phyloP scores from a whole-genome alignment of 2,888 invertebrate species.

The Omphaloscelis lunosa region DNA sequence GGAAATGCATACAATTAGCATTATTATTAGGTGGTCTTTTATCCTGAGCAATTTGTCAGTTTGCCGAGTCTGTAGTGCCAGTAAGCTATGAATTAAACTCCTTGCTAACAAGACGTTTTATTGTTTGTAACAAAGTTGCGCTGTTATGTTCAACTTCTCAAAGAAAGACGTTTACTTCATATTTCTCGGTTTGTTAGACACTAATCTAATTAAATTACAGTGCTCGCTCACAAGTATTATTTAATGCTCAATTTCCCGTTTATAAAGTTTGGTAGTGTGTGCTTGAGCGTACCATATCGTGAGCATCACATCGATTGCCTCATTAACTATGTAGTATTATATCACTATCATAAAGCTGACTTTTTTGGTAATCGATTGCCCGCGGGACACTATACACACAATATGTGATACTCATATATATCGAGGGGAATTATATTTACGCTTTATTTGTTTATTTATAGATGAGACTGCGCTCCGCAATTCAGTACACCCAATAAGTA shows the following conservation, averaged over 20 bases:
- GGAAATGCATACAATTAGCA: conserved; percentile 22
- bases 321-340: conserved; percentile 28
- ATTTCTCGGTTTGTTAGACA: neutral
- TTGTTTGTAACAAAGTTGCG: neutral
- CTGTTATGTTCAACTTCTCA: conserved; percentile 14
- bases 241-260: neutral
- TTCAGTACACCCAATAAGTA: conserved; percentile 67
- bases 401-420: conserved; percentile 11
- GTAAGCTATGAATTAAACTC: conserved; percentile 17
- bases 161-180: conserved; percentile 8
- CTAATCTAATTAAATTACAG: neutral
- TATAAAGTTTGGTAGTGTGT: conserved; percentile 8
- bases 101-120: neutral
- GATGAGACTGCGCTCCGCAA: conserved; percentile 72
- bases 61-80: neutral
- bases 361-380: conserved; percentile 46
- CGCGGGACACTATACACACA: conserved; percentile 19
- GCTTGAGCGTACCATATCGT: conserved; percentile 26
- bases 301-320: conserved; percentile 41
- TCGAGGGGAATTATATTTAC: conserved; percentile 11
- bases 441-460: conserved; percentile 59
- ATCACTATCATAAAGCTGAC: conserved; percentile 38
- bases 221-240: conserved; percentile 2
- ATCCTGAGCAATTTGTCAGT: conserved; percentile 9
- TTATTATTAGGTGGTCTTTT: conserved; percentile 1